phyloP scores from a whole-genome alignment of 2,888 invertebrate genomes.

The Petrolisthes cinctipes region DNA sequence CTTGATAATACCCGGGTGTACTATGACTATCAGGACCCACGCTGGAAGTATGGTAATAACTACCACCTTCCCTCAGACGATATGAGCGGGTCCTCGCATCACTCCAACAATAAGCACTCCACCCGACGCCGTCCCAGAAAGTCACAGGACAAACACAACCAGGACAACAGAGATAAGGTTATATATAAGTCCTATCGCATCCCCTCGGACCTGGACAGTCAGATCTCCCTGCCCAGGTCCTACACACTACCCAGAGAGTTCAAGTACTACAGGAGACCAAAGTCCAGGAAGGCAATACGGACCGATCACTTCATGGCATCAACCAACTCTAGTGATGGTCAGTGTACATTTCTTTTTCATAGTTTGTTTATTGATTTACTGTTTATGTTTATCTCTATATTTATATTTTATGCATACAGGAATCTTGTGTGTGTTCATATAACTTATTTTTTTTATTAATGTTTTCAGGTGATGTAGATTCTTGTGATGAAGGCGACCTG shows the following conservation, averaged over 20 bases:
- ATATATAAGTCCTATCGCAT: slow-evolving; percentile 74
- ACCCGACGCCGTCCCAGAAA: slow-evolving; percentile 57
- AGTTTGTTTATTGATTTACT: too few species aligned
- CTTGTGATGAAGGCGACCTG: slow-evolving; percentile 77
- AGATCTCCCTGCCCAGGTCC: slow-evolving; percentile 85
- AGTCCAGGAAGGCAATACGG: slow-evolving; percentile 75
- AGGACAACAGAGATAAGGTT: slow-evolving; percentile 62
- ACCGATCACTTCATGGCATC: slow-evolving; percentile 81
- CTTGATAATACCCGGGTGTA: slow-evolving; percentile 74
- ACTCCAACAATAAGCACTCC: slow-evolving; percentile 59
- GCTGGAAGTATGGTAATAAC: slow-evolving; percentile 70
- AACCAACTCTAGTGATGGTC: slow-evolving; percentile 88
- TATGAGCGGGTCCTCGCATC: slow-evolving; percentile 60
- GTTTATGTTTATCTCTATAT: background rate
- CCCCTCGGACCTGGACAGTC: slow-evolving; percentile 80
- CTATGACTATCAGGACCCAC: slow-evolving; percentile 72
- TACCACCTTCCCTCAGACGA: slow-evolving; percentile 66
- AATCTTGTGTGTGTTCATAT: background rate
- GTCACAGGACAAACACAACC: slow-evolving; percentile 45
- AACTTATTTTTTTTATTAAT: slow-evolving; percentile 6
- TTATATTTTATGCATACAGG: background rate
- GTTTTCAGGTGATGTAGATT: slow-evolving; percentile 82
- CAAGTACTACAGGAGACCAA: slow-evolving; percentile 80
- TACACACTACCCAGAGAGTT: slow-evolving; percentile 88
- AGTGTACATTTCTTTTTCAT: slow-evolving; percentile 65